phyloP scores from a whole-genome alignment of 2,797 vertebrate species.

The Holocentrus rufus region DNA sequence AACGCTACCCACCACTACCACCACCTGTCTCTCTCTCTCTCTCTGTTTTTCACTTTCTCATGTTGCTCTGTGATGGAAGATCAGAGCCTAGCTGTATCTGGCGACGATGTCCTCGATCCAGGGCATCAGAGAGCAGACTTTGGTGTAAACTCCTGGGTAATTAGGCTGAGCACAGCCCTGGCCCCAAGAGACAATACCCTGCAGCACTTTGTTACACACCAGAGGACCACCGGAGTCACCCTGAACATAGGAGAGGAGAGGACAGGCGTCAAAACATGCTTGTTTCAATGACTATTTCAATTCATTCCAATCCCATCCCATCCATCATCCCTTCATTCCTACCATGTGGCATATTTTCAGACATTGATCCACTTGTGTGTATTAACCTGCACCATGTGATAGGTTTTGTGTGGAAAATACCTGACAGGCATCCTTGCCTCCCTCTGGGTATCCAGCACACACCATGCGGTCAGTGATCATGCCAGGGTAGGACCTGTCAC shows the following conservation, averaged over 20 bases:
- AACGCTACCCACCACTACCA: not conserved
- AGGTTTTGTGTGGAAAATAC: slow-evolving; percentile 56
- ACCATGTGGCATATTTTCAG: not conserved
- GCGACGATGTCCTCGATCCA: slow-evolving; percentile 84
- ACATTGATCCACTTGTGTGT: not conserved
- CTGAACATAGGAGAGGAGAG: slow-evolving; percentile 57
- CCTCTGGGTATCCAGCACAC: slow-evolving; percentile 81
- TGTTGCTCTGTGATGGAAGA: slow-evolving; percentile 32
- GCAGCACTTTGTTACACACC: slow-evolving; percentile 83
- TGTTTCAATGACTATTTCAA: no score
- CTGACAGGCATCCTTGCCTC: slow-evolving; percentile 83
- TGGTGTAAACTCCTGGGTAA: slow-evolving; percentile 87
- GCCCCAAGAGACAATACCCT: slow-evolving; percentile 91
- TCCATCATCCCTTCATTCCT: no score
- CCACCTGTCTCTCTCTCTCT: slow-evolving; percentile 26
- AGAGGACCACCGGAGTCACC: slow-evolving; percentile 89
- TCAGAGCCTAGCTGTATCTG: slow-evolving; percentile 73
- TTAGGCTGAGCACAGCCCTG: slow-evolving; percentile 81
- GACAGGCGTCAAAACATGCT: no score
- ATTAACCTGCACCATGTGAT: not conserved
- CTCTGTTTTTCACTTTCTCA: slow-evolving; percentile 28
- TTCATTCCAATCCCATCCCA: no score
- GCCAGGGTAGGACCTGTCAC: slow-evolving; percentile 75
- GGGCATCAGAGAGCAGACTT: slow-evolving; percentile 84
- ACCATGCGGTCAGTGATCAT: slow-evolving; percentile 79